Evolutionary conservation across 2,797 vertebrate genomes (phyloP).

Genomic region (Ctenopoma multispine): DNA sequence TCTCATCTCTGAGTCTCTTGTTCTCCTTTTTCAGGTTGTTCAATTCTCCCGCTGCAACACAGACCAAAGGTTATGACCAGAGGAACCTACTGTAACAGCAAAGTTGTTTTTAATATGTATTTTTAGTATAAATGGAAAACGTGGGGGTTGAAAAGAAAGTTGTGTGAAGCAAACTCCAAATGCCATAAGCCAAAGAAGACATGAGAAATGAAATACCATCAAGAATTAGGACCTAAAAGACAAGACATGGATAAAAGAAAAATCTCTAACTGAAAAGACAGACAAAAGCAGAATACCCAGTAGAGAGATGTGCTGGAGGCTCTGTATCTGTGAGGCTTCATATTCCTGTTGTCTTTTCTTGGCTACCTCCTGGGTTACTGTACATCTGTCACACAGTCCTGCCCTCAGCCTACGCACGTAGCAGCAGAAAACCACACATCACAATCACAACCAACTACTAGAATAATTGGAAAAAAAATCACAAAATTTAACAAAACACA

Average conservation of each 20-base stretch:
- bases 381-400: slow-evolving; percentile 95
- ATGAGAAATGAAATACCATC: neutral
- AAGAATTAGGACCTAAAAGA: neutral
- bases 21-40: slow-evolving; percentile 90
- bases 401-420: slow-evolving; percentile 89
- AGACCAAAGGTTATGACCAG: slow-evolving; percentile 22
- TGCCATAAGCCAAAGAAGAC: too few species aligned
- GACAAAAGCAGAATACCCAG: slow-evolving; percentile 81
- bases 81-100: neutral
- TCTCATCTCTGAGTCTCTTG: slow-evolving; percentile 86
- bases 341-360: slow-evolving; percentile 92
- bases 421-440: slow-evolving; percentile 25
- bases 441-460: neutral
- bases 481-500: too few species aligned
- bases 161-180: too few species aligned
- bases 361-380: slow-evolving; percentile 95
- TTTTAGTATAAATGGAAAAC: neutral
- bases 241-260: neutral
- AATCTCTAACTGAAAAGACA: neutral
- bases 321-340: slow-evolving; percentile 90
- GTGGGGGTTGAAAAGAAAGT: neutral
- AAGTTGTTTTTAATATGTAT: neutral
- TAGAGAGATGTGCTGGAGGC: slow-evolving; percentile 90
- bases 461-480: neutral
- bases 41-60: slow-evolving; percentile 86